Evolutionary conservation across 2,797 vertebrate genomes (phyloP), one percentile per base, ranked within the genome.

Genomic region (Lacerta viridis): DNA sequence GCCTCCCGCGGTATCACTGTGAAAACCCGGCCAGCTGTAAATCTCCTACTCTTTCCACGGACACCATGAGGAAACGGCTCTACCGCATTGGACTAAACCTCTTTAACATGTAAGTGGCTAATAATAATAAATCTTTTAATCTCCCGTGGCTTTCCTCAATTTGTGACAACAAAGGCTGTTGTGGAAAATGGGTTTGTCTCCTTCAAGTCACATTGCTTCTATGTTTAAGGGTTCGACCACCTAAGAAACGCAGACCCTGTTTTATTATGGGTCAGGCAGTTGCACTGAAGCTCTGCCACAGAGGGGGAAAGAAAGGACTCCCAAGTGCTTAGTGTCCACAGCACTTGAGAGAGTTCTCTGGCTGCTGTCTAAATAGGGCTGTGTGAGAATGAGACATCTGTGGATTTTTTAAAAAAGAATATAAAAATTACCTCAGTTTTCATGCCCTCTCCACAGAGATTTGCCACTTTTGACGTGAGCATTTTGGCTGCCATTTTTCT

Each of bases 81-180:
- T 99, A 99, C 93, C 98, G 99, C 86, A 99, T 99, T 1, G 99
- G 99, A 92, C 98, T 99, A 95, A 99, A 99, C 96, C 99, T 99
- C 91, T 99, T 99, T 92, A 99, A 99, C 80, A 98, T 99, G 99
- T 99, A 94, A 99, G 99, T 98, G 91, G 4, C 78, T 89, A 78
- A 71, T 39, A 59, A 81, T 13, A 59, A 15, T 27, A 80, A 29
- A 74, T 84, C 80, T 88, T 72, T 84, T 0, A 0, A 85, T 80
- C 61, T 78, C 81, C 86, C 78, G 10, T 59, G 80, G 33, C 5
- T 36, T 87, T 18, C 79, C 39, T 87, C 41, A 8, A 6, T 46
- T 43, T 41, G 46, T 92, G 80, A n/a, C 50, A 64, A 39, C 29
- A 90, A 68, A 83, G 15, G 2, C 36, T 69, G n/a, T 59, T 10